Base-by-base conservation (phyloP, 2,113 vertebrate species). In the Toxotes chatareus region DNA sequence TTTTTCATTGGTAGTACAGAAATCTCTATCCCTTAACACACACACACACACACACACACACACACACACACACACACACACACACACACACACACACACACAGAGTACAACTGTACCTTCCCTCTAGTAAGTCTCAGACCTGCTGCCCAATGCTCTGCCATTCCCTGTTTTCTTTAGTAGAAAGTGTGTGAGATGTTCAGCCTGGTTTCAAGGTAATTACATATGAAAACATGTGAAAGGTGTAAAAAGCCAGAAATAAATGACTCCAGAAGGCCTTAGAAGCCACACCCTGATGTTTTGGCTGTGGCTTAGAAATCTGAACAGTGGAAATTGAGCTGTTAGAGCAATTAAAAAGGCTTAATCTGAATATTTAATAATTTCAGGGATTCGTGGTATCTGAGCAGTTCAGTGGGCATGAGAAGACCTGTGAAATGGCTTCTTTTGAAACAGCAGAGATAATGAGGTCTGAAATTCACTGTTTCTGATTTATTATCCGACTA, bases 331-430 rank as follows among this genome's bases (percentile, higher is more conserved):
- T 72, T 67, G 76, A 86, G 82, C 61, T 60, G 56, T 88, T 81
- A 7, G 66, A 76, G 86, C 73, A 86, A 91, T 89, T 89, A 88
- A 83, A 86, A 82, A 55, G 69, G 68, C 79, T 86, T 82, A 78
- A 85, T 85, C 59, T 51, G 82, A 84, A 84, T 88, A 89, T 83
- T 27, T 85, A 91, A 89, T 91, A 86, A 89, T 90, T 89, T 84
- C 72, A 60, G 90, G 86, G 87, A 85, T 80, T 86, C 12, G 27
- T 67, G 84, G 76, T 90, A 87, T 83, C 59, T 55, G 67, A 71
- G 49, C 71, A 80, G 82, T 71, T 91, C 82, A 86, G 71, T 86
- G 63, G 70, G 80, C 65, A 79, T 74, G 84, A 84, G 78, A 68
- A 74, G 72, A 80, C 78, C 86, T 78, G 79, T 60, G 78, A 87